Percentiles rank a stretch among this genome's conserved stretches.
These are phyloP conservation scores for Nephila pilipes DNA, from an alignment of 1,140 invertebrate species.

Conservation along the genomic window DNA sequence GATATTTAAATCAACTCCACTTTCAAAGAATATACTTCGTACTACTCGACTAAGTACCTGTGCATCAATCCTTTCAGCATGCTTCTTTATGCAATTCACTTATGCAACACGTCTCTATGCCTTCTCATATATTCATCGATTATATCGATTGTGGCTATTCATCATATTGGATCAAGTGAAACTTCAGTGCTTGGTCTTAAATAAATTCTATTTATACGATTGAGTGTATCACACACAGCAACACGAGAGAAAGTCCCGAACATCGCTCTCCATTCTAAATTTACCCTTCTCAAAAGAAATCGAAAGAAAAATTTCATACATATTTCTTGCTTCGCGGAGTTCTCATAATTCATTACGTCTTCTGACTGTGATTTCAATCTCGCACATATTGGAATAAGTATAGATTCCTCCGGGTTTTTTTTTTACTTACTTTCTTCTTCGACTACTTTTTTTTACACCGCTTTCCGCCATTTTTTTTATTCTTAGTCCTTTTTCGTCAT, in stretches of 20 bases:
- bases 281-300: conserved; percentile 30
- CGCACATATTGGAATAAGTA: conserved; percentile 69
- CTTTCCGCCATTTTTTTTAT: conserved; percentile 8
- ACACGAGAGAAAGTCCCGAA: conserved; percentile 16
- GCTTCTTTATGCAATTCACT: background rate
- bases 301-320: conserved; percentile 41
- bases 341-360: conserved; percentile 67
- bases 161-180: conserved; percentile 22
- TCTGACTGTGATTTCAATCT: conserved; percentile 43
- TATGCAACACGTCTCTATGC: background rate
- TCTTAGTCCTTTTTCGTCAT: conserved; percentile 36
- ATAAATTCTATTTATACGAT: conserved; percentile 49
- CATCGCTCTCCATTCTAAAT: conserved; percentile 46
- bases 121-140: background rate
- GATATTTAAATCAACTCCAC: too few species aligned
- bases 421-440: background rate
- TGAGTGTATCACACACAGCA: conserved; percentile 1
- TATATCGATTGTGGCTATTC: conserved; percentile 7
- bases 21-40: too few species aligned
- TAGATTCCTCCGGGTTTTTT: conserved; percentile 38
- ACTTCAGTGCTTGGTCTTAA: conserved; percentile 19
- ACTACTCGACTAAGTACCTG: too few species aligned
- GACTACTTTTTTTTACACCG: background rate
- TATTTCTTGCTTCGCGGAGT: conserved; percentile 29
- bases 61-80: too few species aligned